Evolutionary conservation across 2,888 invertebrate genomes (phyloP), one percentile per base, ranked within the genome.

Genomic region (Cosmia pyralina): DNA sequence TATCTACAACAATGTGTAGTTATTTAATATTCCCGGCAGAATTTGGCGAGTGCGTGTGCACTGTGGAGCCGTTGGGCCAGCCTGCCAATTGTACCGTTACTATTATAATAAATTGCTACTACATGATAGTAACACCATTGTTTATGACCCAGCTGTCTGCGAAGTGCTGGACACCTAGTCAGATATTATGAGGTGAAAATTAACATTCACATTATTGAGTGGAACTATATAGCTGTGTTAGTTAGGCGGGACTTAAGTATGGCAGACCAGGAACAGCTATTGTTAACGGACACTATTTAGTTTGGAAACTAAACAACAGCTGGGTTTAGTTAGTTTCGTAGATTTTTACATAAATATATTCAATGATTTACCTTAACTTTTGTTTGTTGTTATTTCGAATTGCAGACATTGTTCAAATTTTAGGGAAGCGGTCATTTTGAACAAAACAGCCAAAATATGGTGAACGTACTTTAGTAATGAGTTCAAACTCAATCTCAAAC

Each of bases 1-100:
- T 53, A 60, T 70, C 66, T 59, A 57, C 67, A 8, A 48, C 53
- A 70, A 66, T 62, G 50, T 64, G 38, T 28, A n/a, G 55, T 73
- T 76, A 68, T 72, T 83, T 82, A 65, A 68, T 77, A 84, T 82
- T 74, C 77, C 52, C 34, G 41, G 46, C 75, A 73, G 70, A 81
- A 66, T 83, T 81, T 69, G 81, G 74, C 69, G 62, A 66, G 77
- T 62, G 71, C 50, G 55, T 59, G 59, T 58, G 57, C n/a, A n/a
- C 2, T 17, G 55, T 41, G 28, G 8, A 50, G 44, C 58, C 19
- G 19, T 4, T 52, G 57, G 10, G 41, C 63, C 55, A n/a, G 44
- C 52, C 57, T 53, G 67, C 64, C 72, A 44, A 62, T 58, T 41
- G 73, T 70, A 22, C 81, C 79, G 81, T 79, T 81, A 71, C 34